A percentile compares a stretch with the other conserved stretches of the same genome.
Evolutionary conservation across 2,888 invertebrate species (phyloP).

Genomic region (Ichneumon xanthorius): DNA sequence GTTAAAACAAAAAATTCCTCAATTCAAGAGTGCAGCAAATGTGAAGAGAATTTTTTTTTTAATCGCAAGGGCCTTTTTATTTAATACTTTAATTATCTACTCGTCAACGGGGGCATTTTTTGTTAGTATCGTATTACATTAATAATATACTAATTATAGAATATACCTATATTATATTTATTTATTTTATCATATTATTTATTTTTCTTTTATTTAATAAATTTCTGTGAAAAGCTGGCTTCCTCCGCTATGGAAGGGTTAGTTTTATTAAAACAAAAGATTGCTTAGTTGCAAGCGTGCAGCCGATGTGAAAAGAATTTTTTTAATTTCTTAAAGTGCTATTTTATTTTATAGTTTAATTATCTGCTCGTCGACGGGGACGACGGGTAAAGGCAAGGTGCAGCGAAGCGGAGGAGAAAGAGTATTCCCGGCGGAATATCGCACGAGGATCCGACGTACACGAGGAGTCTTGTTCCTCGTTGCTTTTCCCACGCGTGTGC

Average conservation of each 20-base stretch:
- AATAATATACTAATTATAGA: no score
- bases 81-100: neutral
- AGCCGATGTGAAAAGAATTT: neutral
- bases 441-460: slow-evolving; percentile 65
- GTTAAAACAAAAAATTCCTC: neutral
- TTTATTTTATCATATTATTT: neutral
- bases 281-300: neutral
- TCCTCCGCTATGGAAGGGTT: neutral
- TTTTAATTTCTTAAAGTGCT: neutral
- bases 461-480: slow-evolving; percentile 37
- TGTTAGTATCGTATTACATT: no score
- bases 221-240: neutral
- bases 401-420: slow-evolving; percentile 24
- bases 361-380: slow-evolving; percentile 1
- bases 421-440: slow-evolving; percentile 75
- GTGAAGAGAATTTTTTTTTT: neutral
- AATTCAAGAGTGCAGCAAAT: neutral
- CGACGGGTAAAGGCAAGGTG: slow-evolving; percentile 18
- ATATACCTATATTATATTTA: no score
- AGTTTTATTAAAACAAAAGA: neutral
- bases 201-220: neutral
- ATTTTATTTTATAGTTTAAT: neutral
- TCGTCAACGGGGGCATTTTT: neutral
- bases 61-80: neutral
- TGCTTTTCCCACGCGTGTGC: slow-evolving; percentile 81